These are phyloP conservation scores for Meriones unguiculatus DNA, from an alignment of 2,113 vertebrate genomes.

Conservation along the genomic window DNA sequence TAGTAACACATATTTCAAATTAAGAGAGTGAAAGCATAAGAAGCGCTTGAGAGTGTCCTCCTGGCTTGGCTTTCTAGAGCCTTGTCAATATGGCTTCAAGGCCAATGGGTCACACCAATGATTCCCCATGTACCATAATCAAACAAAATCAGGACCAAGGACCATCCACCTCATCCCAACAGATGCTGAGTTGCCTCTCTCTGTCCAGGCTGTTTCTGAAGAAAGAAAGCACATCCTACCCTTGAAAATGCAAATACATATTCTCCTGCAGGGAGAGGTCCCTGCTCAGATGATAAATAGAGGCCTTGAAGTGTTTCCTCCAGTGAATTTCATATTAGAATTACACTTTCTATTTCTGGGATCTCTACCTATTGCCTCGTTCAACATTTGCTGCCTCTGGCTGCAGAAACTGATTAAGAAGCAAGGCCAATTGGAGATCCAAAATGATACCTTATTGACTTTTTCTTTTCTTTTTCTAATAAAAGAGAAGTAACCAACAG, in stretches of 20 bases:
- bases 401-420: conserved; percentile 74
- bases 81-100: background rate
- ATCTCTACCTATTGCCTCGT: conserved; percentile 61
- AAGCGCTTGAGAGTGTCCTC: background rate
- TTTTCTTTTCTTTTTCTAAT: conserved; percentile 25
- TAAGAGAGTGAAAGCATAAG: accelerated
- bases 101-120: background rate
- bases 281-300: conserved; percentile 68
- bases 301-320: conserved; percentile 69
- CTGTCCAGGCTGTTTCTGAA: background rate
- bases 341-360: conserved; percentile 69
- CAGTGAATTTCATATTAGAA: conserved; percentile 71
- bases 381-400: conserved; percentile 61
- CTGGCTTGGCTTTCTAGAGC: background rate
- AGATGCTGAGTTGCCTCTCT: background rate
- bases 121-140: background rate
- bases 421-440: conserved; percentile 67
- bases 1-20: background rate
- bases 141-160: too few relatives aligned
- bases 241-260: conserved; percentile 74
- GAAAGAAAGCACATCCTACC: conserved; percentile 34
- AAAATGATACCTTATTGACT: conserved; percentile 71
- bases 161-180: background rate
- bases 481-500: conserved; percentile 35
- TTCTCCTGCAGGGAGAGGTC: background rate